Evolutionary conservation across 1,140 invertebrate genomes (phyloP).

Genomic region (Drosophila pallidifrons): DNA sequence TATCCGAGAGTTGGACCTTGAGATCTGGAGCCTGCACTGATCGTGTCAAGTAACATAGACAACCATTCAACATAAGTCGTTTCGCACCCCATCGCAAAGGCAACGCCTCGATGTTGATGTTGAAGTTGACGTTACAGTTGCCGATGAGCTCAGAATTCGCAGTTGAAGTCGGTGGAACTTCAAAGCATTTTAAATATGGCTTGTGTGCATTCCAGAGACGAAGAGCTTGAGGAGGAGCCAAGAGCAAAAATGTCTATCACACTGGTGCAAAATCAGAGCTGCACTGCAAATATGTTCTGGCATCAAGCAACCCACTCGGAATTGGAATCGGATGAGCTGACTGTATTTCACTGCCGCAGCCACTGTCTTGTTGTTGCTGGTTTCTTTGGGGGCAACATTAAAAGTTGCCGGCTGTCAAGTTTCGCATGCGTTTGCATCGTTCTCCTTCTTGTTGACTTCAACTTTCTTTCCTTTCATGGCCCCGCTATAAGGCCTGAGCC

Average conservation of each 20-base stretch:
- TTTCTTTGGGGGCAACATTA: slow-evolving; percentile 66
- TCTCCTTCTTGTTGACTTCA: slow-evolving; percentile 39
- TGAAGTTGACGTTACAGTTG: background rate
- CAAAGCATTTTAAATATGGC: slow-evolving; percentile 76
- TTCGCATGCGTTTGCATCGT: slow-evolving; percentile 70
- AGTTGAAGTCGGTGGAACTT: slow-evolving; percentile 56
- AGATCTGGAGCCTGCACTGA: slow-evolving; percentile 26
- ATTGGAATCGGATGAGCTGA: slow-evolving; percentile 35
- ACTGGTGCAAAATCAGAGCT: slow-evolving; percentile 52
- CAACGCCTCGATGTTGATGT: slow-evolving; percentile 26
- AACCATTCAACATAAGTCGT: slow-evolving; percentile 47
- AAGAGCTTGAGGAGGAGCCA: slow-evolving; percentile 14
- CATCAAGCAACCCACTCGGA: slow-evolving; percentile 77
- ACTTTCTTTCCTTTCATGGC: slow-evolving; percentile 49
- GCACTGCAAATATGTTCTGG: slow-evolving; percentile 77
- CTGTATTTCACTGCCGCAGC: slow-evolving; percentile 12
- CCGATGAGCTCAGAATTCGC: background rate
- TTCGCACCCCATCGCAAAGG: slow-evolving; percentile 38
- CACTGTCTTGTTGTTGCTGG: slow-evolving; percentile 1
- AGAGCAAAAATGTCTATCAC: slow-evolving; percentile 55
- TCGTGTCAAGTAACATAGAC: slow-evolving; percentile 47
- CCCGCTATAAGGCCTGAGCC: slow-evolving; percentile 22
- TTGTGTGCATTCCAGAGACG: slow-evolving; percentile 48
- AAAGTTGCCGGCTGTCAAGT: slow-evolving; percentile 80
- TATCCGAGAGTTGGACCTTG: slow-evolving; percentile 18